Evolutionary conservation across 2,888 invertebrate genomes (phyloP).

Genomic region (Phyllotreta striolata): DNA sequence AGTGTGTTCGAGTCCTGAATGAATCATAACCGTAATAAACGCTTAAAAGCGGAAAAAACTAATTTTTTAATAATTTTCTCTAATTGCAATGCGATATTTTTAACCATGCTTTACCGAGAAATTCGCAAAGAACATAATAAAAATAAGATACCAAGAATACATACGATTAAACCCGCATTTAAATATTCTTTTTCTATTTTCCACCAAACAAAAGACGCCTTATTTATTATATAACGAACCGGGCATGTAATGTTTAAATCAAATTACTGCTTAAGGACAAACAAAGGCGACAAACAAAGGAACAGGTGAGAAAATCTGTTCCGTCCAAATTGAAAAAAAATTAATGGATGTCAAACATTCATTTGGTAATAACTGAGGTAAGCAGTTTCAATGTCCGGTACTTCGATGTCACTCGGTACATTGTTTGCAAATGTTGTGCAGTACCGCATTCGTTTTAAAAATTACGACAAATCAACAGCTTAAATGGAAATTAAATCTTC

Average conservation of each 20-base stretch:
- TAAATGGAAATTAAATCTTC: too few relatives aligned
- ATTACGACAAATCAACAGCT: too few relatives aligned
- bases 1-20: too few relatives aligned
- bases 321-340: constrained; percentile 7
- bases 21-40: too few relatives aligned
- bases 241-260: constrained; percentile 1
- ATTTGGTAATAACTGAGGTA: constrained; percentile 14
- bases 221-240: constrained; percentile 6
- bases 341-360: constrained; percentile 15
- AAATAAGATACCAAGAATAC: too few relatives aligned
- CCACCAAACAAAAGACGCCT: neutral
- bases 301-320: constrained; percentile 17
- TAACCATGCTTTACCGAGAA: too few relatives aligned
- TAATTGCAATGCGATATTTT: too few relatives aligned
- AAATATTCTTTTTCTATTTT: neutral
- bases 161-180: neutral
- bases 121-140: too few relatives aligned
- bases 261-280: constrained; percentile 13
- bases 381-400: neutral
- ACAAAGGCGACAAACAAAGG: constrained; percentile 13
- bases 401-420: constrained; percentile 1
- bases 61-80: too few relatives aligned
- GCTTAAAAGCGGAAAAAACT: too few relatives aligned
- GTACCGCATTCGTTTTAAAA: neutral
- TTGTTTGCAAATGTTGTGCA: constrained; percentile 14